phyloP scores from a whole-genome alignment of 92 coral and sea anemone species.

The Palythoa heliodiscus region DNA sequence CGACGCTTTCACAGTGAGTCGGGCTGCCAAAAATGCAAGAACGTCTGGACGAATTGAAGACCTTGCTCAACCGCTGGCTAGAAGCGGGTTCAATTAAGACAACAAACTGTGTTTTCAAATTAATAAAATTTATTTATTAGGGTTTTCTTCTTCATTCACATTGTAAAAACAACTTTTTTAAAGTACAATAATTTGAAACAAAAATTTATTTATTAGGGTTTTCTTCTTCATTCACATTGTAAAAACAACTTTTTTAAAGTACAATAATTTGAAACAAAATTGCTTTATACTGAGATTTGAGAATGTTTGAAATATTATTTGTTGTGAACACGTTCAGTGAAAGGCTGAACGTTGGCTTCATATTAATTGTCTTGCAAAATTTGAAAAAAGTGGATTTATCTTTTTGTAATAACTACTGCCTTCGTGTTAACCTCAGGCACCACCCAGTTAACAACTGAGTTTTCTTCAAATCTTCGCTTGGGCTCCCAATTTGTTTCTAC shows the following conservation, averaged over 20 bases:
- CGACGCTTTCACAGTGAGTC: conserved; percentile 89
- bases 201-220: conserved; percentile 23
- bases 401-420: too few species aligned
- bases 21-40: conserved; percentile 79
- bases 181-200: background rate
- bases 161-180: background rate
- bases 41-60: conserved; percentile 80
- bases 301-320: background rate
- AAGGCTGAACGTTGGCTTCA: background rate
- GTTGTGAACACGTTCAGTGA: background rate
- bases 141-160: background rate
- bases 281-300: background rate
- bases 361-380: background rate
- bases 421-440: too few species aligned
- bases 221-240: background rate
- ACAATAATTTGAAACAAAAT: background rate
- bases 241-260: background rate
- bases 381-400: too few species aligned
- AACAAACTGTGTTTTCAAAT: conserved; percentile 4
- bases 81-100: conserved; percentile 43
- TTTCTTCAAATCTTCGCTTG: too few species aligned
- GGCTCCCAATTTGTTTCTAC: too few species aligned
- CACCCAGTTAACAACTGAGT: too few species aligned
- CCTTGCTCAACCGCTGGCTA: conserved; percentile 79
- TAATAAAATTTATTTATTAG: conserved; percentile 24